A percentile compares a stretch with the other conserved stretches of the same genome.
phyloP scores from a whole-genome alignment of 2,888 invertebrate genomes.

The Lithophane socia region DNA sequence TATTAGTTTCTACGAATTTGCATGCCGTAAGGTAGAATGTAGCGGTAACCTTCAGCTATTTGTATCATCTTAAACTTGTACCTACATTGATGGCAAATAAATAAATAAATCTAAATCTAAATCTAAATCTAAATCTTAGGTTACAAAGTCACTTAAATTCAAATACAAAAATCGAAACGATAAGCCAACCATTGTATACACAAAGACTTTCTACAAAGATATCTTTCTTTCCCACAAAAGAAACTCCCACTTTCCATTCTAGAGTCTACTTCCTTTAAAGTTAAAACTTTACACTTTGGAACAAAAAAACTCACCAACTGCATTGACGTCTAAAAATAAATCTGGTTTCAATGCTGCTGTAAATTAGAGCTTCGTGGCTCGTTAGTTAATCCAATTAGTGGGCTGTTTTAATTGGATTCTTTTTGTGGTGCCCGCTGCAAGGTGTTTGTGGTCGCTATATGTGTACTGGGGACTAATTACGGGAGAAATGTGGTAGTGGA shows the following conservation, averaged over 20 bases:
- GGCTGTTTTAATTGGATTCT: constrained; percentile 72
- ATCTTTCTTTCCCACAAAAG: background rate
- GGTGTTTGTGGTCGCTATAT: constrained; percentile 55
- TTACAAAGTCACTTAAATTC: background rate
- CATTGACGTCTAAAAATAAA: constrained; percentile 63
- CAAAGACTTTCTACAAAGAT: background rate
- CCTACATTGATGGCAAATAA: no score
- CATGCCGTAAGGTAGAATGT: no score
- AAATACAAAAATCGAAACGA: background rate
- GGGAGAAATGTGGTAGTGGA: constrained; percentile 20
- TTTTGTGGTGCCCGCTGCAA: constrained; percentile 60
- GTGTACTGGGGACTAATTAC: constrained; percentile 47
- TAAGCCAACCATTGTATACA: background rate
- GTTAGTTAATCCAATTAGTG: constrained; percentile 78
- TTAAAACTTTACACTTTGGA: constrained; percentile 22
- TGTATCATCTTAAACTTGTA: no score
- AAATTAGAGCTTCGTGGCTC: constrained; percentile 66
- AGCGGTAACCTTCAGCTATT: no score
- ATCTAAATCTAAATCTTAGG: no score
- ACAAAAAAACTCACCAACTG: constrained; percentile 27
- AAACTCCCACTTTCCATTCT: background rate
- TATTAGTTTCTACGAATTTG: no score
- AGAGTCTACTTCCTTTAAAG: constrained; percentile 1
- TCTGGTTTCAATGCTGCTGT: constrained; percentile 52
- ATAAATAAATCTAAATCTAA: no score